A percentile compares a stretch with the other conserved stretches of the same genome.
These are phyloP conservation scores for Ginglymostoma cirratum DNA, from an alignment of 2,113 vertebrate species.

Conservation along the genomic window DNA sequence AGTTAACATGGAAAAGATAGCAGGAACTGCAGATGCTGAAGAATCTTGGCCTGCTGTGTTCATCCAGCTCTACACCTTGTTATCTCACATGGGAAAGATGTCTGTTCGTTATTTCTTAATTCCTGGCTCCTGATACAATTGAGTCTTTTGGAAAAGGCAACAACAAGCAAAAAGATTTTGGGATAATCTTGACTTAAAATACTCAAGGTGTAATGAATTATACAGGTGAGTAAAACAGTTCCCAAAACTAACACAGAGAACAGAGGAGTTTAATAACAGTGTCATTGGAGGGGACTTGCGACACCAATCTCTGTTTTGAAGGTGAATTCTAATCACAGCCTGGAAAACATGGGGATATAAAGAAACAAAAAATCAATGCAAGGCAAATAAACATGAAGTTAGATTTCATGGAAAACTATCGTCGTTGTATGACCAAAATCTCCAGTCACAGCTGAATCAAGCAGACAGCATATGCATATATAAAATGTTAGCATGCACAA, in stretches of 20 bases:
- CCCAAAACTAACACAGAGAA: not conserved
- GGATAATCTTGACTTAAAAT: not conserved
- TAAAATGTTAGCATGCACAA: not conserved
- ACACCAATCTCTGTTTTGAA: not conserved
- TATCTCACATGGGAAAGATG: not conserved
- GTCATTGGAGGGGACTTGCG: not conserved
- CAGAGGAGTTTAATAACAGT: not conserved
- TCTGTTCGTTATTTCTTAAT: not conserved
- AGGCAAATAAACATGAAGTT: not conserved
- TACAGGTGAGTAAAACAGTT: not conserved
- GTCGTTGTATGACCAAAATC: not conserved
- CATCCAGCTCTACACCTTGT: no score
- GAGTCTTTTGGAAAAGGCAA: not conserved
- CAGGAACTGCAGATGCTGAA: no score
- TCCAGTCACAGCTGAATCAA: not conserved
- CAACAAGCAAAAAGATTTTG: not conserved
- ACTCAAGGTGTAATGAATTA: not conserved
- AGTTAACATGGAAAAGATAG: not conserved
- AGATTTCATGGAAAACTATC: not conserved
- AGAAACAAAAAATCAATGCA: not conserved
- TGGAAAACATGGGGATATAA: not conserved
- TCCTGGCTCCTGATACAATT: not conserved
- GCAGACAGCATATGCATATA: not conserved
- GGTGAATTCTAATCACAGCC: slow-evolving; percentile 14
- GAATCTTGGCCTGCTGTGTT: no score